A percentile compares a stretch with the other conserved stretches of the same genome.
Conservation (phyloP, 2,113 vertebrate genomes). For the Siphamia tubifer region DNA sequence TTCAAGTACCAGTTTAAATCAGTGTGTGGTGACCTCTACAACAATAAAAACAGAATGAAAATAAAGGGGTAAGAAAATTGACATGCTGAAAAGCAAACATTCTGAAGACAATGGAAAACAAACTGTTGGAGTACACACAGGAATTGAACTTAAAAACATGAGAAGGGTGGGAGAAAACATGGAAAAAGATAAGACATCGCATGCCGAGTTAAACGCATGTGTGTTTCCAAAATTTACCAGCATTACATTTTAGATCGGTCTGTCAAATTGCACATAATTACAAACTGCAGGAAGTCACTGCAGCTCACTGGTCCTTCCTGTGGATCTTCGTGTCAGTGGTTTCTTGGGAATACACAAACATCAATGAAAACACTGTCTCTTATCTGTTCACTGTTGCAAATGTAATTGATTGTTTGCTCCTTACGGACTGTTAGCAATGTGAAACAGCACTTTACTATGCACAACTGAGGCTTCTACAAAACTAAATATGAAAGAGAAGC, state of each 20-base stretch:
- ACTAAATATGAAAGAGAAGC: too few relatives aligned
- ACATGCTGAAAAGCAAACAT: too few relatives aligned
- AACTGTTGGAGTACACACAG: too few relatives aligned
- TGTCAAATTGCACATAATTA: neutral
- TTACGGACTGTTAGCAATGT: neutral
- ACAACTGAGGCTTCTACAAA: too few relatives aligned
- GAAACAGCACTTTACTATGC: neutral
- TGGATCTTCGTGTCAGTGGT: slow-evolving; percentile 19
- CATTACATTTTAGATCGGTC: neutral
- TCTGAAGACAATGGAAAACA: too few relatives aligned
- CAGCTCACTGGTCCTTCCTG: slow-evolving; percentile 46
- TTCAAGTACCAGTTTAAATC: slow-evolving; percentile 47
- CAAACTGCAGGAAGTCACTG: slow-evolving; percentile 54
- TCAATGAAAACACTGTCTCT: slow-evolving; percentile 5
- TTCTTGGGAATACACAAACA: slow-evolving; percentile 44
- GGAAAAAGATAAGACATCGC: too few relatives aligned
- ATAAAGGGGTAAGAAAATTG: too few relatives aligned
- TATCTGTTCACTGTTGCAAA: slow-evolving; percentile 40
- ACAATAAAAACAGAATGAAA: neutral
- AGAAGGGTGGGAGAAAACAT: too few relatives aligned
- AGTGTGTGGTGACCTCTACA: slow-evolving; percentile 47
- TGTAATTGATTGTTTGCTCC: neutral
- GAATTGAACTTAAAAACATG: too few relatives aligned
- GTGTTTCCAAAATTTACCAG: neutral
- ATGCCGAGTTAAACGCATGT: too few relatives aligned